A percentile compares a stretch with the other conserved stretches of the same genome.
phyloP scores from a whole-genome alignment of 2,888 invertebrate species.

The Podotricha telesiphe region DNA sequence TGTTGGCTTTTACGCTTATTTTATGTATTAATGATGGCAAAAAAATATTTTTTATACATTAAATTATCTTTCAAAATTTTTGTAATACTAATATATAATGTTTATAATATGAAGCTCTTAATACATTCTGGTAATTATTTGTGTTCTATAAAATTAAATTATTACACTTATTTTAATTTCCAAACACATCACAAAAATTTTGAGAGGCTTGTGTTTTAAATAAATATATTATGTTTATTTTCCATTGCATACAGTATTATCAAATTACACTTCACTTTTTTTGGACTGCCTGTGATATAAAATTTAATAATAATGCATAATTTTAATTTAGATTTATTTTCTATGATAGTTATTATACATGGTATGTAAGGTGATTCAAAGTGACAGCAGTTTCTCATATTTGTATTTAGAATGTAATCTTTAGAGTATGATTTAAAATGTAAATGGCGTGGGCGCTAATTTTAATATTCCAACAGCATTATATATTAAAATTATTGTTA shows the following conservation, averaged over 20 bases:
- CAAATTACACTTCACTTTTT: slow-evolving; percentile 31
- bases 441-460: slow-evolving; percentile 3
- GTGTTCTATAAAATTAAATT: background rate
- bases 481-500: background rate
- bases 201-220: background rate
- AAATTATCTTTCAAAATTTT: background rate
- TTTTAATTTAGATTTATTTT: slow-evolving; percentile 19
- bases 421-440: background rate
- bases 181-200: slow-evolving; percentile 1
- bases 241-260: slow-evolving; percentile 40
- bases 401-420: background rate
- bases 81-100: too few species aligned
- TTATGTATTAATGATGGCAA: background rate
- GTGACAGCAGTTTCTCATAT: background rate
- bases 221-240: slow-evolving; percentile 13
- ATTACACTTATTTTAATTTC: background rate
- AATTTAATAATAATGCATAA: slow-evolving; percentile 22
- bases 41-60: background rate
- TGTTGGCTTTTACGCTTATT: background rate
- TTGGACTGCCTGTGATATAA: slow-evolving; percentile 41
- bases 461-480: background rate
- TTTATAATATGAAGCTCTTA: too few species aligned
- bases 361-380: slow-evolving; percentile 4
- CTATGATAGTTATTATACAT: background rate
- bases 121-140: background rate